Conservation (phyloP, 2,888 invertebrate species). For the Tetranychus piercei region DNA sequence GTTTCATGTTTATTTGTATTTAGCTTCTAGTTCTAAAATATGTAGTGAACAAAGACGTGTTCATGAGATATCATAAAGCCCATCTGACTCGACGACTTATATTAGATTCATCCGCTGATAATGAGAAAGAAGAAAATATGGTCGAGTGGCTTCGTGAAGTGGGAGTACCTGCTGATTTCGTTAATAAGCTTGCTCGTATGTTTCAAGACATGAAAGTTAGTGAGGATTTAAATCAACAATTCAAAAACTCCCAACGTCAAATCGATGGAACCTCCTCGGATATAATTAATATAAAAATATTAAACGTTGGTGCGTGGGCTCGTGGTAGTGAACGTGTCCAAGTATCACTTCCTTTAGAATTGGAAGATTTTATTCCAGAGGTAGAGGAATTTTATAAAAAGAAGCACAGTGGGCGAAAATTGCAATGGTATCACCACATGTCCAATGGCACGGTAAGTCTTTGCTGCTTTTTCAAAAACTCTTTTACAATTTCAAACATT, state of each 20-base stretch:
- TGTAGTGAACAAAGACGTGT: slow-evolving; percentile 97
- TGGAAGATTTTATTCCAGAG: slow-evolving; percentile 97
- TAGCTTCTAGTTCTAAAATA: slow-evolving; percentile 82
- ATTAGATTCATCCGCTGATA: slow-evolving; percentile 91
- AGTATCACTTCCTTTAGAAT: slow-evolving; percentile 83
- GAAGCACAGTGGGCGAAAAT: slow-evolving; percentile 87
- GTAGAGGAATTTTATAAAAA: slow-evolving; percentile 95
- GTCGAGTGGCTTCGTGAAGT: slow-evolving; percentile 77
- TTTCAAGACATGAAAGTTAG: slow-evolving; percentile 81
- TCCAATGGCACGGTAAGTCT: slow-evolving; percentile 70
- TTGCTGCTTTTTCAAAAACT: neutral
- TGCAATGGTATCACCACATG: slow-evolving; percentile 99
- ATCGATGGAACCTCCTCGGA: neutral
- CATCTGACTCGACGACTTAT: slow-evolving; percentile 87
- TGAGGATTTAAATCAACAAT: slow-evolving; percentile 84
- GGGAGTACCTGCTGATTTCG: slow-evolving; percentile 98
- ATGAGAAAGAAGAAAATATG: slow-evolving; percentile 98
- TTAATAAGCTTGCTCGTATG: slow-evolving; percentile 94
- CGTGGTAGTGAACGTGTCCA: slow-evolving; percentile 80
- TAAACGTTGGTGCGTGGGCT: slow-evolving; percentile 97
- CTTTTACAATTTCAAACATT: slow-evolving; percentile 14
- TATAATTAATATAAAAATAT: slow-evolving; percentile 85
- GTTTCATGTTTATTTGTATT: slow-evolving; percentile 12
- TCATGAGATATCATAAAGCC: slow-evolving; percentile 98
- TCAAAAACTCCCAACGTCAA: slow-evolving; percentile 38